These are phyloP conservation scores for Crocodylus rhombifer DNA, from an alignment of 2,797 vertebrate genomes.

Conservation along the genomic window DNA sequence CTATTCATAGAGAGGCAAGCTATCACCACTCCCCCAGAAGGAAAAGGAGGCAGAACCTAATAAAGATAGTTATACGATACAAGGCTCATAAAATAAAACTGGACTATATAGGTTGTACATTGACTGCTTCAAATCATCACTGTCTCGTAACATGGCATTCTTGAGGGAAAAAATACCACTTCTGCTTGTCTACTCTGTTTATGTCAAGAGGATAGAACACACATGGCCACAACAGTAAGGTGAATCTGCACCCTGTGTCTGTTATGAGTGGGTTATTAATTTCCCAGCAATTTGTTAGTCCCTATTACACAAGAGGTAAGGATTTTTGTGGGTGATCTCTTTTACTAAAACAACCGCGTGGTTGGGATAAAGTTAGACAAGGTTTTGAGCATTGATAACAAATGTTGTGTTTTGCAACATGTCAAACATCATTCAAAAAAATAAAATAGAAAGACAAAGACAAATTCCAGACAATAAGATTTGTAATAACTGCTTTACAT, in stretches of 20 bases:
- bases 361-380: too few relatives aligned
- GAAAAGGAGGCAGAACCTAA: too few relatives aligned
- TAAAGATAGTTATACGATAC: too few relatives aligned
- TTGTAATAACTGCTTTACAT: background rate
- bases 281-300: background rate
- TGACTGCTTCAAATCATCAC: too few relatives aligned
- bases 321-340: too few relatives aligned
- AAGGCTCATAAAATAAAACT: too few relatives aligned
- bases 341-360: too few relatives aligned
- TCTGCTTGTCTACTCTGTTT: background rate
- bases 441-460: background rate
- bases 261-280: background rate
- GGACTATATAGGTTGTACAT: too few relatives aligned
- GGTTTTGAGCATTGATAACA: too few relatives aligned
- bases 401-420: background rate
- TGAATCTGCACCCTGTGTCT: background rate
- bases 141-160: background rate
- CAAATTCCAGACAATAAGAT: background rate
- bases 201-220: background rate
- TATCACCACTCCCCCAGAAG: too few relatives aligned
- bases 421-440: background rate
- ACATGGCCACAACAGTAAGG: background rate
- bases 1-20: too few relatives aligned
- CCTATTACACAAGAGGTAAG: too few relatives aligned
- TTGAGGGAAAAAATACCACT: background rate